These are phyloP conservation scores for Spodoptera picta DNA, from an alignment of 2,888 invertebrate genomes.

Conservation along the genomic window DNA sequence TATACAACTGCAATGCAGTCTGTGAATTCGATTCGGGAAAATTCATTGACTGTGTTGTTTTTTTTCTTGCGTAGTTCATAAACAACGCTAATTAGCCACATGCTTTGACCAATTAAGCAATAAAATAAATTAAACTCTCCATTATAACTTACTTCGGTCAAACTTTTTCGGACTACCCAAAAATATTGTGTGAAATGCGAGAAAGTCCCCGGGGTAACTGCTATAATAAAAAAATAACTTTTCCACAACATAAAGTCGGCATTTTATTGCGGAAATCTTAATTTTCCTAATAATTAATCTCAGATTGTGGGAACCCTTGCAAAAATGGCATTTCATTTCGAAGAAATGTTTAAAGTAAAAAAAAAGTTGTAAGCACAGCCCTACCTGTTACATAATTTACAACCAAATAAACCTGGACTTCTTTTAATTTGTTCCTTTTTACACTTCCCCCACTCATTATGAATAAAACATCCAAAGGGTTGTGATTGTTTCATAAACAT, in stretches of 20 bases:
- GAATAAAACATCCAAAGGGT: conserved; percentile 52
- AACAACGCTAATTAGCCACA: too few relatives aligned
- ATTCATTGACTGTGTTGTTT: not conserved
- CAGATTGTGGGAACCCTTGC: conserved; percentile 49
- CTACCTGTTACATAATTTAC: conserved; percentile 45
- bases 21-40: too few relatives aligned
- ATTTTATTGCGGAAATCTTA: conserved; percentile 55
- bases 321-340: conserved; percentile 36
- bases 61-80: not conserved
- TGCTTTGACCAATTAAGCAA: not conserved
- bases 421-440: conserved; percentile 46
- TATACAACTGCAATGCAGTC: too few relatives aligned
- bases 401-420: conserved; percentile 43
- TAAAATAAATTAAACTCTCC: conserved; percentile 8
- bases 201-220: conserved; percentile 28
- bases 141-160: conserved; percentile 17
- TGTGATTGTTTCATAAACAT: conserved; percentile 44
- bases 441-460: conserved; percentile 32
- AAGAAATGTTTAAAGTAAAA: conserved; percentile 18
- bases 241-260: conserved; percentile 41
- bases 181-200: conserved; percentile 8
- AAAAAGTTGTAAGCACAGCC: conserved; percentile 33
- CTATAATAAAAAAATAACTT: conserved; percentile 37
- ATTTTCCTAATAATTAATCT: conserved; percentile 64
- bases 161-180: conserved; percentile 28